Percentiles rank a stretch among this genome's conserved stretches.
Conservation (phyloP, 2,797 vertebrate genomes). For the Menidia menidia region DNA sequence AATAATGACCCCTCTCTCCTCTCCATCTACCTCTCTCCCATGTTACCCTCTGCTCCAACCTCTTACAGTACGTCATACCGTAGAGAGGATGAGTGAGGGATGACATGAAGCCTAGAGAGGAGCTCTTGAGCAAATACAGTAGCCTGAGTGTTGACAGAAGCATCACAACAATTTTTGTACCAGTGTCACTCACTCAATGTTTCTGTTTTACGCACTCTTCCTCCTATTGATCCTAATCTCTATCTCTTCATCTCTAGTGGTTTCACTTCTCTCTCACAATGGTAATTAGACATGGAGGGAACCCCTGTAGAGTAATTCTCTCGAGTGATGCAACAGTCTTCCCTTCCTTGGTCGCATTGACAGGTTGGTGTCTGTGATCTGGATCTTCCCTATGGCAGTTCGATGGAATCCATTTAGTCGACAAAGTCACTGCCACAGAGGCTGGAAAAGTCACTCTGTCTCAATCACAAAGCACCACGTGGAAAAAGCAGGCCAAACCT, state of each 20-base stretch:
- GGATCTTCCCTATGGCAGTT: conserved; percentile 17
- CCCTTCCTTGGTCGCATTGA: conserved; percentile 23
- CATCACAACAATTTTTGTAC: conserved; percentile 53
- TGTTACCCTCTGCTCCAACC: conserved; percentile 34
- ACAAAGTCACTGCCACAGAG: conserved; percentile 42
- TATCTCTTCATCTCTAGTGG: conserved; percentile 35
- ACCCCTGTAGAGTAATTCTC: conserved; percentile 11
- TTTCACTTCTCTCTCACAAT: conserved; percentile 44
- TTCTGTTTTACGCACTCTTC: conserved; percentile 8
- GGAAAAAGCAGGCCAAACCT: conserved; percentile 11
- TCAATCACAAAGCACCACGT: conserved; percentile 31
- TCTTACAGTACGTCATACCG: conserved; percentile 50
- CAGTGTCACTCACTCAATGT: conserved; percentile 35
- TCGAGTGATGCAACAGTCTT: conserved; percentile 15
- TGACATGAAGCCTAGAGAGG: conserved; percentile 43
- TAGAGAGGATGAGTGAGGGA: conserved; percentile 46
- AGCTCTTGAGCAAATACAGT: conserved; percentile 56
- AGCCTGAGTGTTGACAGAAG: conserved; percentile 59
- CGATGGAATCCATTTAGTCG: conserved; percentile 31
- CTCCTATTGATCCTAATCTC: conserved; percentile 43
- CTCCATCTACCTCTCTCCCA: conserved; percentile 25
- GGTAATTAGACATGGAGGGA: conserved; percentile 38
- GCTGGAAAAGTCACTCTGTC: conserved; percentile 30
- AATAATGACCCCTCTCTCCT: conserved; percentile 68
- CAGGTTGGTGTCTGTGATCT: conserved; percentile 23